Evolutionary conservation across 2,113 vertebrate species (phyloP).

Genomic region (Sterrhoptilus dennistouni): DNA sequence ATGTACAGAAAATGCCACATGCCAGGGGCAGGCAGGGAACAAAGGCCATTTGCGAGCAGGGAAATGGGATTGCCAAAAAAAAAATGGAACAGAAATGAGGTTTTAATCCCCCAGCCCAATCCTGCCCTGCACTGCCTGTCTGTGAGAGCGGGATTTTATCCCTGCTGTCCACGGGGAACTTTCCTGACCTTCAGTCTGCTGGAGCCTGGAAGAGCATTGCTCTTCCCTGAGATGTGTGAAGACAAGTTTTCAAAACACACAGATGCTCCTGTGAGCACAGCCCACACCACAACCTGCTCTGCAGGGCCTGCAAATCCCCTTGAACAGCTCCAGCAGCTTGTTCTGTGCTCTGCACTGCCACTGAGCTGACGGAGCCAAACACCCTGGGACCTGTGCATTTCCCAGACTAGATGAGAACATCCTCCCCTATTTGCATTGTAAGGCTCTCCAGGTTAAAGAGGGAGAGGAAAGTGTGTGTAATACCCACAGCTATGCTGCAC

Average conservation of each 20-base stretch:
- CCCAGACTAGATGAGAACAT: neutral
- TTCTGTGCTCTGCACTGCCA: neutral
- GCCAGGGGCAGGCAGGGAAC: conserved; percentile 2
- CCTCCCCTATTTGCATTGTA: neutral
- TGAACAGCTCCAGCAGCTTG: neutral
- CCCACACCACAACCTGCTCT: neutral
- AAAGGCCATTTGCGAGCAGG: conserved; percentile 27
- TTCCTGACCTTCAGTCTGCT: conserved; percentile 51
- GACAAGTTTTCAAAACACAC: neutral
- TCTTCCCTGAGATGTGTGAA: neutral
- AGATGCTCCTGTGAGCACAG: neutral
- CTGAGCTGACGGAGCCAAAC: neutral
- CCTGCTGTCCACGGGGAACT: neutral
- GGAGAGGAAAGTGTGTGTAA: neutral
- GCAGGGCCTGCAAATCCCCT: neutral
- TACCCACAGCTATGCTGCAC: neutral
- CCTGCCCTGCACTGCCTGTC: neutral
- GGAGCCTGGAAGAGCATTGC: conserved; percentile 12
- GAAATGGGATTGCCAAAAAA: conserved; percentile 50
- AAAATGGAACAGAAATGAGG: conserved; percentile 50
- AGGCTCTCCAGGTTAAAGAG: neutral
- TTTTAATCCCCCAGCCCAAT: conserved; percentile 55
- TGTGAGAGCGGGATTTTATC: conserved; percentile 43
- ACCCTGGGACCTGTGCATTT: neutral
- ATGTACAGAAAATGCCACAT: neutral